Evolutionary conservation across 2,888 invertebrate species (phyloP).

Genomic region (Embidobia sp.): DNA sequence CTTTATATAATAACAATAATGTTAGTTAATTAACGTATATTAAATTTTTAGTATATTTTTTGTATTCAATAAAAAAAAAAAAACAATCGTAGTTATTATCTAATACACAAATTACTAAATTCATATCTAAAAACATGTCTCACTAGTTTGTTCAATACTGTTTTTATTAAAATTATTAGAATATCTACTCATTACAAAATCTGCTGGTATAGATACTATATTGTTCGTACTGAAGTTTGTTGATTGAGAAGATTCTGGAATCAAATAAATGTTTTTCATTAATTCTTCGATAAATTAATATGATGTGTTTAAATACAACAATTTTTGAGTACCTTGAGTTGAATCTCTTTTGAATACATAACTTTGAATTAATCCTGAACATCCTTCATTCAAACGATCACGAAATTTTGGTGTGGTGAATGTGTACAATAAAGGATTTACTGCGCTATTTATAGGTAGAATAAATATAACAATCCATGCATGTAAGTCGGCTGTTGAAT

Average conservation of each 20-base stretch:
- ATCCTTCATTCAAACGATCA: conserved; percentile 81
- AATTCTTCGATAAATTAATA: neutral
- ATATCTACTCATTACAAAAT: too few relatives aligned
- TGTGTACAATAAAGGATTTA: conserved; percentile 87
- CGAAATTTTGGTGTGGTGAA: conserved; percentile 86
- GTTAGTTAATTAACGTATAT: too few relatives aligned
- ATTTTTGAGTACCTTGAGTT: conserved; percentile 34
- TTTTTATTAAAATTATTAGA: too few relatives aligned
- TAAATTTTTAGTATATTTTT: too few relatives aligned
- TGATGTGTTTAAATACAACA: neutral
- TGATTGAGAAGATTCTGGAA: conserved; percentile 48
- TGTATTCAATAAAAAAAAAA: too few relatives aligned
- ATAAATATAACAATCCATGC: conserved; percentile 87
- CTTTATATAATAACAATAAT: too few relatives aligned
- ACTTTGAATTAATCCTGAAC: conserved; percentile 70
- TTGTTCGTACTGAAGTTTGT: conserved; percentile 29
- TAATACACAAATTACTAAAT: too few relatives aligned
- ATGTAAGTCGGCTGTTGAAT: conserved; percentile 85
- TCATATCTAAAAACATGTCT: too few relatives aligned
- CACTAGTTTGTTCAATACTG: too few relatives aligned
- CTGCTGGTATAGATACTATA: conserved; percentile 24
- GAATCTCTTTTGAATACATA: conserved; percentile 70
- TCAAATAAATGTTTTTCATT: conserved; percentile 1
- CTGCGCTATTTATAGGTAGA: conserved; percentile 86
- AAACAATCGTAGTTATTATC: too few relatives aligned